Base-by-base conservation (phyloP, 1,140 invertebrate genomes). In the Heterodera carotae region DNA sequence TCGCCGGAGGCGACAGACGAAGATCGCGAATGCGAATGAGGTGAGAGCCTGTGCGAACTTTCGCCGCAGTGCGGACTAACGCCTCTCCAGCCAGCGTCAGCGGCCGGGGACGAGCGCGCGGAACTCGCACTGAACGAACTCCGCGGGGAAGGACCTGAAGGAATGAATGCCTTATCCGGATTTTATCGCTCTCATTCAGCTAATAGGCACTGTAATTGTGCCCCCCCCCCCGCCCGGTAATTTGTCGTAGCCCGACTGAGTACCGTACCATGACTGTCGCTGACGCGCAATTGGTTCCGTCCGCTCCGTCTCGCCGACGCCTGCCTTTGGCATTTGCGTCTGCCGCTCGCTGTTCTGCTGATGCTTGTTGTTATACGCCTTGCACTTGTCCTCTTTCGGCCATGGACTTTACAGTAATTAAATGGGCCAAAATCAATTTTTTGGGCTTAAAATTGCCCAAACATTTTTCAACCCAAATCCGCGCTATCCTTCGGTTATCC, bases 1-100 rank as follows among this genome's bases (percentile, higher is more conserved):
- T n/a, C 62, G 62, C 29, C 62, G 62, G 62, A 66, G 33, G 62
- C 62, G 27, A 27, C 62, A 12, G 62, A 66, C 27, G 62, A 66
- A 6, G 62, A 66, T 6, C 62, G 62, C 27, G 62, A 66, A 3
- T 8, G 27, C 27, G 62, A 66, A 22, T 22, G 48, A 4, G 48
- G 48, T 22, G 62, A 29, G 25, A 27, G 7, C 10, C n/a, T 8
- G 10, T 18, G 60, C 7, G 60, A 22, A 22, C 60, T 25, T 62
- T 8, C n/a, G 7, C 29, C n/a, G 62, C 62, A 27, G 10, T 27
- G 29, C 29, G 39, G 39, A 12, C 39, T 43, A 12, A 43, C 62
- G 29, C 27, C 10, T 10, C 29, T 10, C n/a, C n/a, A 25, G 33
- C 62, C 62, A 27, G n/a, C 27, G 62, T 10, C 62, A 22, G 62